Evolutionary conservation across 2,797 vertebrate genomes (phyloP).

Genomic region (Triplophysa yarkandensis): DNA sequence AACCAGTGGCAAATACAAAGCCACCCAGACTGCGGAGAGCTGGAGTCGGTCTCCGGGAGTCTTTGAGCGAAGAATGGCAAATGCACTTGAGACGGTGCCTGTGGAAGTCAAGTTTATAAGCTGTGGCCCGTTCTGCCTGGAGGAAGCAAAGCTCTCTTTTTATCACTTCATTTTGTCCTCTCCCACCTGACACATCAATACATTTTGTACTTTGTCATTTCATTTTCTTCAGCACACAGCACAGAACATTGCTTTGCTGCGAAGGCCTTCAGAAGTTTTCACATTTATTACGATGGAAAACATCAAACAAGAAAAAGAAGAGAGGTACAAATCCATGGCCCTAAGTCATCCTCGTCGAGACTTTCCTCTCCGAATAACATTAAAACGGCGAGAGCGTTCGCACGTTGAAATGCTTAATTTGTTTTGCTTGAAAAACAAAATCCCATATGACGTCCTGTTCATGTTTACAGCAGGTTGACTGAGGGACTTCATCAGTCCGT

Average conservation of each 20-base stretch:
- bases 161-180: conserved; percentile 72
- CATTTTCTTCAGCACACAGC: conserved; percentile 60
- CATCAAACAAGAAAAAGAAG: conserved; percentile 50
- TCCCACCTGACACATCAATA: conserved; percentile 75
- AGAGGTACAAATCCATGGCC: conserved; percentile 41
- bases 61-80: conserved; percentile 62
- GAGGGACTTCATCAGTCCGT: conserved; percentile 53
- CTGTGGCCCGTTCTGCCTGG: conserved; percentile 55
- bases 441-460: conserved; percentile 50
- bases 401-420: conserved; percentile 45
- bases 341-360: conserved; percentile 43
- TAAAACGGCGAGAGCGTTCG: conserved; percentile 30
- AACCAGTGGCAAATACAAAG: conserved; percentile 67
- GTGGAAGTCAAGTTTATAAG: conserved; percentile 68
- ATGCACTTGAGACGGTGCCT: conserved; percentile 71
- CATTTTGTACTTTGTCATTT: conserved; percentile 71
- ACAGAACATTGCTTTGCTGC: conserved; percentile 41
- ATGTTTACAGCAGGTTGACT: conserved; percentile 56
- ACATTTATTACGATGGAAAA: conserved; percentile 74
- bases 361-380: conserved; percentile 26
- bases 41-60: conserved; percentile 57
- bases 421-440: conserved; percentile 47
- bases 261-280: conserved; percentile 66
- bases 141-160: conserved; percentile 66
- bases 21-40: conserved; percentile 57